Percentiles rank a stretch among this genome's conserved stretches.
Conservation (phyloP, 2,888 invertebrate species). For the Aromia moschata region DNA sequence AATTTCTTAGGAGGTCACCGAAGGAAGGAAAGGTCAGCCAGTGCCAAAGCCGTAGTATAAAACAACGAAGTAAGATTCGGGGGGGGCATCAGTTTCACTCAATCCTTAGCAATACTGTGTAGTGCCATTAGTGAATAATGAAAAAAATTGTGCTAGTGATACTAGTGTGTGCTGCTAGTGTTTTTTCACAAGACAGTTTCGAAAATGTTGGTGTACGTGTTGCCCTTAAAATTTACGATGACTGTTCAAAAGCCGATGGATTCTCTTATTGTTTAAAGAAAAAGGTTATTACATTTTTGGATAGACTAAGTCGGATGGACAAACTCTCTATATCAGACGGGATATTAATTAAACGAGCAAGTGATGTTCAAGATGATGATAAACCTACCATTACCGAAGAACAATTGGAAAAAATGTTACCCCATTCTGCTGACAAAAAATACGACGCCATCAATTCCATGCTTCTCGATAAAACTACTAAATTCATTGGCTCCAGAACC, state of each 20-base stretch:
- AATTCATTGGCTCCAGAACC: slow-evolving; percentile 78
- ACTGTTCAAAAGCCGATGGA: slow-evolving; percentile 76
- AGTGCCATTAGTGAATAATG: slow-evolving; percentile 48
- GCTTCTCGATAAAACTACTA: slow-evolving; percentile 75
- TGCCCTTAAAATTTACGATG: slow-evolving; percentile 78
- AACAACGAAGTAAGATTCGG: slow-evolving; percentile 54
- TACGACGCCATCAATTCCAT: slow-evolving; percentile 75
- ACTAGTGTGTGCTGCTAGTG: slow-evolving; percentile 53
- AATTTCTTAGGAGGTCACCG: slow-evolving; percentile 56
- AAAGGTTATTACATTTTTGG: slow-evolving; percentile 82
- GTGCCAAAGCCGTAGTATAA: slow-evolving; percentile 56
- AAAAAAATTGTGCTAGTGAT: slow-evolving; percentile 58
- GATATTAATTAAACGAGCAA: slow-evolving; percentile 71
- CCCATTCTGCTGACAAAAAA: slow-evolving; percentile 72
- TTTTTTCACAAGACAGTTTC: slow-evolving; percentile 52
- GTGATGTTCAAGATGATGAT: slow-evolving; percentile 60
- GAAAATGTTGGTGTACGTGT: slow-evolving; percentile 72
- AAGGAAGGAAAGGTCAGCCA: slow-evolving; percentile 59
- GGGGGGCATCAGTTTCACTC: slow-evolving; percentile 57
- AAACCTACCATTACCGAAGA: slow-evolving; percentile 69
- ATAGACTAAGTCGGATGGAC: slow-evolving; percentile 78
- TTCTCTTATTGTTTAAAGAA: slow-evolving; percentile 81
- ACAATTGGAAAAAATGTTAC: slow-evolving; percentile 74
- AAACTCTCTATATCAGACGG: slow-evolving; percentile 72
- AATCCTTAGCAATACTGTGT: slow-evolving; percentile 48